Evolutionary conservation across 1,140 invertebrate species (phyloP), one percentile per base, ranked within the genome.

Genomic region (Plectrocnemia conspersa): DNA sequence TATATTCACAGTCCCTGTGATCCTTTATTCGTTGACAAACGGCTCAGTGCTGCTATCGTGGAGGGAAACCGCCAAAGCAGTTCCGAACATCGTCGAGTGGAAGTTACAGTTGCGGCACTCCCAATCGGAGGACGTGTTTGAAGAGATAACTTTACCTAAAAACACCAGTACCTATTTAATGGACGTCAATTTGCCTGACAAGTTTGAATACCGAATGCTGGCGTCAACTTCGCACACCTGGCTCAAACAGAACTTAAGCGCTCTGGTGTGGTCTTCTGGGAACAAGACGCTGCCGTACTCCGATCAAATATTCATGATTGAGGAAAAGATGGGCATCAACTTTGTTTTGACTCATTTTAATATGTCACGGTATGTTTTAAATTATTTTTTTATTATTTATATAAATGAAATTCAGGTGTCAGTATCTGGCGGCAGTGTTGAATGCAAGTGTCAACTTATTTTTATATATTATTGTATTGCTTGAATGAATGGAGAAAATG

Each of bases 181-280:
- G 57, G 59, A 61, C 57, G 50, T 56, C 27, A 24, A 54, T 23
- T 50, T 45, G 13, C 13, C 54, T 15, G 46, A 53, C 11, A 59
- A 61, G 0, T 56, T 66, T 5, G 60, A 65, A 44, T 66, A 73
- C 15, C 64, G 72, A 3, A 59, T 74, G 4, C 59, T 75, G 49
- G 72, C 69, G 1, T 67, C 69, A 2, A 54, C 60, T 16, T 59
- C 47, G 3, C 15, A 53, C 13, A 61, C 57, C 3, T 74, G 73
- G 72, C 59, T 72, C 36, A 63, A 55, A 1, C 72, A 74, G 63
- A 66, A 75, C 63, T 61, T 73, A 49, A 64, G 64, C n/a, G 50
- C 65, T 27, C 64, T 75, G 33, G 64, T 65, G 3, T 75, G 73
- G 73, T 62, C 44, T 1, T 67, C 66, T 21, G 66, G 63, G 11